Evolutionary conservation across 2,797 vertebrate genomes (phyloP), one percentile per base, ranked within the genome.

Genomic region (Pygocentrus nattereri): DNA sequence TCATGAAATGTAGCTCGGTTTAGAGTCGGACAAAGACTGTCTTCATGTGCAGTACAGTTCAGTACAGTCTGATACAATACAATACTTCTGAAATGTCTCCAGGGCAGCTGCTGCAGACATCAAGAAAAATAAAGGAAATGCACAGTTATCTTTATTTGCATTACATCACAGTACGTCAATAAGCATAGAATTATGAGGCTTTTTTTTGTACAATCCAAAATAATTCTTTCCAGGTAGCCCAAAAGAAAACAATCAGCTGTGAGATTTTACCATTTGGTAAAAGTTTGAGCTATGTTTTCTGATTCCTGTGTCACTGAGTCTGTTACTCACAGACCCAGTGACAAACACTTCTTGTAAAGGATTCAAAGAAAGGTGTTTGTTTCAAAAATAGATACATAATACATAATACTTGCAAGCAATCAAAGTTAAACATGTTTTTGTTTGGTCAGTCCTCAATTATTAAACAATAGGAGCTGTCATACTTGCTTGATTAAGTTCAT

Each of bases 1-100:
- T 71, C 52, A 38, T 86, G 78, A 80, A 83, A 81, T 73, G 74
- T 47, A 58, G 50, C 69, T 75, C 56, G 34, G 18, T 64, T 77
- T 38, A 16, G 74, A 38, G 21, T 65, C 30, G 50, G 27, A 70
- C 67, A 61, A 41, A 30, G 65, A 59, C 41, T 47, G 8, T 30
- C 23, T 82, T 61, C 25, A 52, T 78, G 50, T 59, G 30, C 31
- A 5, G 16, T 30, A 10, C 67, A 38, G 81, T 47, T 30, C 27
- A 49, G n/a, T n/a, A n/a, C n/a, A n/a, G n/a, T n/a, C n/a, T n/a
- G n/a, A n/a, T n/a, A n/a, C n/a, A n/a, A n/a, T n/a, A n/a, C n/a
- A 79, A 70, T 21, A 12, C 78, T 80, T 41, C 77, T 75, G 34
- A 78, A 23, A 74, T 64, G 54, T 3, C 74, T 41, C 38, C 16